Evolutionary conservation across 1,140 invertebrate species (phyloP).

Genomic region (Stegodyphus dumicola): DNA sequence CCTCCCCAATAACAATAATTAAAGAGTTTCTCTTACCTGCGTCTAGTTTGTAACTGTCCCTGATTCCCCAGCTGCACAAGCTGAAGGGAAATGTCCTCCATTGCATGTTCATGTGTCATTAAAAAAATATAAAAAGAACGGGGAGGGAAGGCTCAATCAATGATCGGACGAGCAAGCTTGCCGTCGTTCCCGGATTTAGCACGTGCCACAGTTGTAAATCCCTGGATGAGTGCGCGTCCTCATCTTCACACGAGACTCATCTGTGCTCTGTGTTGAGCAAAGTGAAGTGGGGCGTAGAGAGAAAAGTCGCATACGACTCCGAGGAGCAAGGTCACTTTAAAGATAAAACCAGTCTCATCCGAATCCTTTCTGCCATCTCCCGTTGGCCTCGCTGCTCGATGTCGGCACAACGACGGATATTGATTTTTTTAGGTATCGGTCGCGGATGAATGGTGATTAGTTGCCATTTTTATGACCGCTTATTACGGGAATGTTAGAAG

Average conservation of each 20-base stretch:
- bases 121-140: no score
- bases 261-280: not conserved
- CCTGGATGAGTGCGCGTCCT: not conserved
- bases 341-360: conserved; percentile 35
- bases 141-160: no score
- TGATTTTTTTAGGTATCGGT: not conserved
- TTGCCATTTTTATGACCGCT: no score
- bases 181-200: not conserved
- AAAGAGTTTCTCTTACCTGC: conserved; percentile 29
- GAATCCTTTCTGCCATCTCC: not conserved
- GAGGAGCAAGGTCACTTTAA: conserved; percentile 46
- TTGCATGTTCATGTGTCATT: not conserved
- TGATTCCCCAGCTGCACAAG: not conserved
- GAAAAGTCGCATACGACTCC: not conserved
- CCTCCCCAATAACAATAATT: not conserved
- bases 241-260: no score
- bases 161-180: not conserved
- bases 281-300: not conserved
- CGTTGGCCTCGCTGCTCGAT: not conserved
- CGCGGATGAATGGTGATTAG: no score
- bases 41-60: conserved; percentile 11
- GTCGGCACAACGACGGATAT: conserved; percentile 26
- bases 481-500: no score
- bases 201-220: no score
- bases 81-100: conserved; percentile 19